A percentile compares a stretch with the other conserved stretches of the same genome.
Conservation (phyloP, 2,113 vertebrate genomes). For the Scytalopus superciliaris region DNA sequence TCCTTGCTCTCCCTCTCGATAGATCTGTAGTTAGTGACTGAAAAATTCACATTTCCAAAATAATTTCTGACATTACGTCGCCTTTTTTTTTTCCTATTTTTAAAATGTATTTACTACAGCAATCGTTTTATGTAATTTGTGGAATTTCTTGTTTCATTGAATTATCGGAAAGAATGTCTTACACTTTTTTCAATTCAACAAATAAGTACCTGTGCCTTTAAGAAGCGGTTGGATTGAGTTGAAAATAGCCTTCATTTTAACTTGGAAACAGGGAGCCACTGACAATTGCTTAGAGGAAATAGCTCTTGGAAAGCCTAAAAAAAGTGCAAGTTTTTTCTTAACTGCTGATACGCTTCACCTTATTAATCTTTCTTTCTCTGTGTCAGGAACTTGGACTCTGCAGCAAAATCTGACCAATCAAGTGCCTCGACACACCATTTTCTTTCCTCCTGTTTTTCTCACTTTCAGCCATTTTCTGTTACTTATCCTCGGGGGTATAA, state of each 20-base stretch:
- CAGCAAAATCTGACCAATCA: constrained; percentile 66
- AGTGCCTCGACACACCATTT: constrained; percentile 21
- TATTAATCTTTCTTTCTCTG: not conserved
- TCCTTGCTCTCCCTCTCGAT: accelerated
- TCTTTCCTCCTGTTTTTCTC: constrained; percentile 2
- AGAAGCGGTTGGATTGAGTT: accelerated
- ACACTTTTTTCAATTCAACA: accelerated
- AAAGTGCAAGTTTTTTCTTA: not conserved
- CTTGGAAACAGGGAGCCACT: accelerated
- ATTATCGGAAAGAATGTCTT: accelerated
- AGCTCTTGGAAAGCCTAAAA: not conserved
- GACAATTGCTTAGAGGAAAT: not conserved
- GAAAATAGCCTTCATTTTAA: not conserved
- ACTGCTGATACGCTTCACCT: accelerated
- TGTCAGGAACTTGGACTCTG: not conserved
- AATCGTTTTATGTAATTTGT: accelerated
- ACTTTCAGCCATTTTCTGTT: constrained; percentile 58
- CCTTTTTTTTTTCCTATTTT: not conserved
- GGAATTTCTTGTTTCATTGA: accelerated
- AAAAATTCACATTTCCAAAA: not conserved
- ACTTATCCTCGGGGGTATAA: not conserved
- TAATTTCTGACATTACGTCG: accelerated
- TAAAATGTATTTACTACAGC: too few relatives aligned
- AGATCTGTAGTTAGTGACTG: accelerated
- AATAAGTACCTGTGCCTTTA: not conserved